phyloP scores from a whole-genome alignment of 2,888 invertebrate species.

The Autographa pulchrina region DNA sequence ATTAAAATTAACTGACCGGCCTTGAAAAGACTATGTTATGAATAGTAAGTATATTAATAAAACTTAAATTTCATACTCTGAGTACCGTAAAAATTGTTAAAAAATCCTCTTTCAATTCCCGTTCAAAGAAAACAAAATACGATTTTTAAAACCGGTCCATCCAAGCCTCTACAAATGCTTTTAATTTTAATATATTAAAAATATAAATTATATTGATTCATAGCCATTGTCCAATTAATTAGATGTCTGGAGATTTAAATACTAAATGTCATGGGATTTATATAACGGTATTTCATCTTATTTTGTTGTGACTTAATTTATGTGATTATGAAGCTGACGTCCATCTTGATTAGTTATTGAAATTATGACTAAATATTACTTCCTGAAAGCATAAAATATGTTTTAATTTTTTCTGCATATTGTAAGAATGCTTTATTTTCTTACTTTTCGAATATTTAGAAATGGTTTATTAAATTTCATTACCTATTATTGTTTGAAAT shows the following conservation, averaged over 20 bases:
- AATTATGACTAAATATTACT: background rate
- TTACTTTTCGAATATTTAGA: too few relatives aligned
- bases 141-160: background rate
- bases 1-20: too few relatives aligned
- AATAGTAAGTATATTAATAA: background rate
- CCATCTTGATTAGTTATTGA: background rate
- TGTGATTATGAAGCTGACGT: background rate
- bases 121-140: background rate
- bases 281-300: background rate
- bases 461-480: too few relatives aligned
- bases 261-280: background rate
- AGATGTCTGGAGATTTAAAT: constrained; percentile 1
- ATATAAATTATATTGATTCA: constrained; percentile 4
- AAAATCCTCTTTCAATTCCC: background rate
- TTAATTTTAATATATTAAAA: background rate
- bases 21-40: too few relatives aligned
- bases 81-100: background rate
- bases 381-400: too few relatives aligned
- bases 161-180: background rate
- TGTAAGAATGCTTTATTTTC: too few relatives aligned
- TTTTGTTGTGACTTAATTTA: background rate
- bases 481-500: too few relatives aligned
- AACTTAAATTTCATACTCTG: background rate
- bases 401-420: too few relatives aligned
- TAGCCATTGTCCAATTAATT: constrained; percentile 1